Conservation (phyloP, 2,113 vertebrate genomes). For the Meleagris gallopavo region DNA sequence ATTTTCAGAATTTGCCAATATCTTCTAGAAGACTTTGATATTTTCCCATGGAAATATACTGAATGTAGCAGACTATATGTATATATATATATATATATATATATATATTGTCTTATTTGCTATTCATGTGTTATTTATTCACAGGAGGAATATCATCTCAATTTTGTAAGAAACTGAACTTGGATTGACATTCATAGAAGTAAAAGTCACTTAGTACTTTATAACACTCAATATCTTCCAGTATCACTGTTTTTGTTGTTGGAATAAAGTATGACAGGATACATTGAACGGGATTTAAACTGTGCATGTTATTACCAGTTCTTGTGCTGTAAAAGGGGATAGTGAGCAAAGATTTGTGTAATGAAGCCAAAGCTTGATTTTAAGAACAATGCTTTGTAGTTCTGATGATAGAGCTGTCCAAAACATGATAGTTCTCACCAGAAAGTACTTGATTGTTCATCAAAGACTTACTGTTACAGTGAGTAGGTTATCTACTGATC, state of each 20-base stretch:
- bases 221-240: conserved; percentile 32
- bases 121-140: background rate
- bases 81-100: no score
- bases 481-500: background rate
- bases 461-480: background rate
- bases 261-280: conserved; percentile 55
- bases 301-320: conserved; percentile 13
- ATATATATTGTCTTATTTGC: no score
- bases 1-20: background rate
- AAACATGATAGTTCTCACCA: conserved; percentile 7
- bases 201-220: conserved; percentile 27
- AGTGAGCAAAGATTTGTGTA: conserved; percentile 31
- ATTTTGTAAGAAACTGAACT: conserved; percentile 35
- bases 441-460: conserved; percentile 5
- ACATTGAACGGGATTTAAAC: conserved; percentile 30
- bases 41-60: background rate
- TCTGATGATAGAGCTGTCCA: conserved; percentile 26
- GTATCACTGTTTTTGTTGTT: conserved; percentile 51
- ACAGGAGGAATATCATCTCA: background rate
- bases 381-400: conserved; percentile 13
- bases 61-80: background rate
- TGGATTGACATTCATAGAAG: conserved; percentile 5
- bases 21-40: background rate
- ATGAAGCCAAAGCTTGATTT: conserved; percentile 30
- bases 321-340: conserved; percentile 22